phyloP scores from a whole-genome alignment of 1,140 invertebrate genomes.

The Bombus picipes region DNA sequence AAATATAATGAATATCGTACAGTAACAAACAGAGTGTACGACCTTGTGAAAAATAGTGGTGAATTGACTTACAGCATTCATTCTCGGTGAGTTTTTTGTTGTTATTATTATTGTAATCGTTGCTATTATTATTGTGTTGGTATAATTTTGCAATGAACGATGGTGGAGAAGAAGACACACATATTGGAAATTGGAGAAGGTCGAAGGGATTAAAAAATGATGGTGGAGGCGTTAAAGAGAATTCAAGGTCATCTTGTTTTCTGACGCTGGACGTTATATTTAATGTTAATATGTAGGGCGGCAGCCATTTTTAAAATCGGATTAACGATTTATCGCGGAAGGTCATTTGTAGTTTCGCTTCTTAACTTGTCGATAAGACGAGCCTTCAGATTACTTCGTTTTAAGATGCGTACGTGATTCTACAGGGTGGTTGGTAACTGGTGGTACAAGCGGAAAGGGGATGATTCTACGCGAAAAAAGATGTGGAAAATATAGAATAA shows the following conservation, averaged over 20 bases:
- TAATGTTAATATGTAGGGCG: conserved; percentile 16
- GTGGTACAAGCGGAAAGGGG: too few relatives aligned
- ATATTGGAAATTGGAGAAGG: neutral
- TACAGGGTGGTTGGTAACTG: too few relatives aligned
- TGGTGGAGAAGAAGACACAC: neutral
- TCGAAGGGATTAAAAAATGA: neutral
- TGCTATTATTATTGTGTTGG: neutral
- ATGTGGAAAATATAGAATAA: too few relatives aligned
- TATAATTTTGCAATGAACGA: neutral
- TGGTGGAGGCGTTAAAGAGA: neutral
- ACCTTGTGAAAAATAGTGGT: neutral
- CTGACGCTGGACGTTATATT: neutral
- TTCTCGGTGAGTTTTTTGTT: too few relatives aligned
- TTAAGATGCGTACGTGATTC: neutral
- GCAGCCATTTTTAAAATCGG: neutral
- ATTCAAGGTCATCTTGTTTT: neutral
- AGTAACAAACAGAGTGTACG: neutral
- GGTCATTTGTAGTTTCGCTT: neutral
- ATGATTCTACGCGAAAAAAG: too few relatives aligned
- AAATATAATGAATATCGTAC: neutral
- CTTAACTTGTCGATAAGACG: neutral
- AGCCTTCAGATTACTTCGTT: neutral
- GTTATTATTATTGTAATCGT: neutral
- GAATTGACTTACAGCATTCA: too few relatives aligned
- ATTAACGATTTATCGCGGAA: conserved; percentile 19